phyloP scores from a whole-genome alignment of 2,888 invertebrate species.

The Pandemis cinnamomeana region DNA sequence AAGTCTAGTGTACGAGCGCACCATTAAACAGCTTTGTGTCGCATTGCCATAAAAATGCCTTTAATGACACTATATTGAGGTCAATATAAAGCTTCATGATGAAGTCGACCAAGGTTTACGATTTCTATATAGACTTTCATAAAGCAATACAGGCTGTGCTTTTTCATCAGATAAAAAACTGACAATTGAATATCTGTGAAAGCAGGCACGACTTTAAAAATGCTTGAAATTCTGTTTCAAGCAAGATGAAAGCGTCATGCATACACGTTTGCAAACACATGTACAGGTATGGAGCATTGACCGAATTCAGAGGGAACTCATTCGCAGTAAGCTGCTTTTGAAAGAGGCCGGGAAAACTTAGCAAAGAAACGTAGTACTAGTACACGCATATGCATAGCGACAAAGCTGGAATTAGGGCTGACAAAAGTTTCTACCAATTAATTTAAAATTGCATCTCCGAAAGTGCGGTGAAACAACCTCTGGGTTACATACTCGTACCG shows the following conservation, averaged over 20 bases:
- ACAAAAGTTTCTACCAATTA: neutral
- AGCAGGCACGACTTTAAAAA: neutral
- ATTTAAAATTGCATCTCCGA: neutral
- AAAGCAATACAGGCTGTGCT: neutral
- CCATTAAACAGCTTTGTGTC: constrained; percentile 14
- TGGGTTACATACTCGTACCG: too few species aligned
- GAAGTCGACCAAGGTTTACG: constrained; percentile 33
- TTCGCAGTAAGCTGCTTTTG: constrained; percentile 31
- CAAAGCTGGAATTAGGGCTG: constrained; percentile 30
- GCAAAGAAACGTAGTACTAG: constrained; percentile 28
- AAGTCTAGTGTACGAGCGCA: neutral
- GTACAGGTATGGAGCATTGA: constrained; percentile 25
- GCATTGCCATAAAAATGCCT: constrained; percentile 16
- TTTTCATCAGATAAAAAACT: neutral
- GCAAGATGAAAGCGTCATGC: neutral
- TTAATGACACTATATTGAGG: constrained; percentile 25
- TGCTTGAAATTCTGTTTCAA: constrained; percentile 5
- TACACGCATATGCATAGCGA: constrained; percentile 21
- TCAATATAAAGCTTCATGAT: constrained; percentile 14
- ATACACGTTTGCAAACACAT: neutral
- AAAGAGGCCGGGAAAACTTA: constrained; percentile 18
- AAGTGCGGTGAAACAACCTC: neutral
- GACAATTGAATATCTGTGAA: neutral
- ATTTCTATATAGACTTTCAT: constrained; percentile 10
- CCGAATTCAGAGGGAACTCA: constrained; percentile 38